Percentiles rank a stretch among this genome's conserved stretches.
phyloP scores from a whole-genome alignment of 2,113 vertebrate species.

The Dipodomys spectabilis region DNA sequence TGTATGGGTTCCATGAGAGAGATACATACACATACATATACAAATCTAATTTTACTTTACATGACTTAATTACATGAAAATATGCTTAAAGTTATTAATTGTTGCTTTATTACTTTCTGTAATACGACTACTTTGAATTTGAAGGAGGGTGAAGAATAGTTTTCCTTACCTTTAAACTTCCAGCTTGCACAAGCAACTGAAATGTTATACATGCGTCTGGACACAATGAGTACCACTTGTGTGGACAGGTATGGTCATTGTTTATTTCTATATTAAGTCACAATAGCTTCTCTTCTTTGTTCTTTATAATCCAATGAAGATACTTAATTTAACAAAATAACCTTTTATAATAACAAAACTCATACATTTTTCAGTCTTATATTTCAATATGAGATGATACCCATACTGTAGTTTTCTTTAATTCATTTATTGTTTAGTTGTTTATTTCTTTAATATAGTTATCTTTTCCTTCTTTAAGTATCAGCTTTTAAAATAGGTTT shows the following conservation, averaged over 20 bases:
- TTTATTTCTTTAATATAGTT: constrained; percentile 29
- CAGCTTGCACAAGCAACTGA: constrained; percentile 98
- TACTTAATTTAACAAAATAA: not conserved
- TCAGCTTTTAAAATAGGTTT: constrained; percentile 15
- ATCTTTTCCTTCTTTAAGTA: not conserved
- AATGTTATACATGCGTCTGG: constrained; percentile 98
- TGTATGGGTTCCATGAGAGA: not conserved
- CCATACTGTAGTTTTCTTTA: not conserved
- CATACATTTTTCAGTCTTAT: constrained; percentile 13
- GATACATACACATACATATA: not conserved
- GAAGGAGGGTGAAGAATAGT: not conserved
- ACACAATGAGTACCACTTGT: constrained; percentile 97
- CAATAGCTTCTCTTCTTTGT: not conserved
- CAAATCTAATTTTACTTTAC: not conserved
- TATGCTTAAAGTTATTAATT: not conserved
- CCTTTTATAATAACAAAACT: not conserved
- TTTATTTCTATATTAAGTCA: not conserved
- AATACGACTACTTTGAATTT: constrained; percentile 27
- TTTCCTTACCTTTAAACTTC: constrained; percentile 86
- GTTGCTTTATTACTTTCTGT: not conserved
- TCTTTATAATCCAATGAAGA: not conserved
- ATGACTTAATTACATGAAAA: not conserved
- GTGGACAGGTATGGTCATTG: constrained; percentile 91
- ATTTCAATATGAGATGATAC: not conserved
- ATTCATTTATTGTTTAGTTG: constrained; percentile 2